phyloP scores from a whole-genome alignment of 2,113 vertebrate species.

The Tragulus kanchil region DNA sequence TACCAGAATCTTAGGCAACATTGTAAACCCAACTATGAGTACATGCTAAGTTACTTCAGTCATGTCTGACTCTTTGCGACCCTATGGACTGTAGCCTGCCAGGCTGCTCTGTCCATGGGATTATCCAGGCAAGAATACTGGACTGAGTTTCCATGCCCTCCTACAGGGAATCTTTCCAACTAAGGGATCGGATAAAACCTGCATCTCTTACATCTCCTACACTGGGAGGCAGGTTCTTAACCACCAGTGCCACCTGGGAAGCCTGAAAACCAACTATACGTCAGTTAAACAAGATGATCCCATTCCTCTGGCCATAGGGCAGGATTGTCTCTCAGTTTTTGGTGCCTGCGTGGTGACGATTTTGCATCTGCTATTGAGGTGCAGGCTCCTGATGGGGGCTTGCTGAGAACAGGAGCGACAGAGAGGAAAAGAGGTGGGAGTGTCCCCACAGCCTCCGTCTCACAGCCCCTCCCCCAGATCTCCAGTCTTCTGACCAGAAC shows the following conservation, averaged over 20 bases:
- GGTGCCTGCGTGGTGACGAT: background rate
- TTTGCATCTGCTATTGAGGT: rapidly evolving
- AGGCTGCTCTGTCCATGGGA: background rate
- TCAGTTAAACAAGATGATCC: background rate
- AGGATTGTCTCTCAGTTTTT: background rate
- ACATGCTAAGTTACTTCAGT: background rate
- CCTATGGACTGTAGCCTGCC: background rate
- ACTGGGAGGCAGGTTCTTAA: background rate
- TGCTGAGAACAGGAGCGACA: background rate
- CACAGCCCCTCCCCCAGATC: background rate
- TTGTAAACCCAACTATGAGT: background rate
- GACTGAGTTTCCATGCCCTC: background rate
- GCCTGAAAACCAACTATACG: background rate
- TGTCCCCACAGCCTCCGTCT: too few species aligned
- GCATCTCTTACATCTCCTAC: background rate
- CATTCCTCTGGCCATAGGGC: background rate
- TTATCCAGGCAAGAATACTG: background rate
- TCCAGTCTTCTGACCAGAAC: background rate
- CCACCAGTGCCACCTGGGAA: background rate
- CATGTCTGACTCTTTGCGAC: background rate
- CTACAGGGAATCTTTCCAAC: background rate
- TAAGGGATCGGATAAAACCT: rapidly evolving
- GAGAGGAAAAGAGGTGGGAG: background rate
- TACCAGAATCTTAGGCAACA: background rate
- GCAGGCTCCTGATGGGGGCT: background rate